These are phyloP conservation scores for Cyaniris semiargus DNA, from an alignment of 2,888 invertebrate species.

Conservation along the genomic window DNA sequence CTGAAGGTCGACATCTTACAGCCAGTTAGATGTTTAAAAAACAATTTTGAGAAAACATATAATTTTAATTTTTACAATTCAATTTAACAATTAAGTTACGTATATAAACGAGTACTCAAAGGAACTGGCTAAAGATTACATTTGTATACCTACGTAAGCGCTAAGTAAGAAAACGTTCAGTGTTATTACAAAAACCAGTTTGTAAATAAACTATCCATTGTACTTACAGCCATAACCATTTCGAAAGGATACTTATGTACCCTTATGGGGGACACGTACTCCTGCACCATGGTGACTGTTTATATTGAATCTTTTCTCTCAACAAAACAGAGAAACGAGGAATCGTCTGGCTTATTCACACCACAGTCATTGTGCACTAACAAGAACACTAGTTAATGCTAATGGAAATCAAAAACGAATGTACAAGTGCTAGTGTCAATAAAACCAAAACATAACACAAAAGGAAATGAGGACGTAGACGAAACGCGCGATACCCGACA, in stretches of 20 bases:
- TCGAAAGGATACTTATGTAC: slow-evolving; percentile 97
- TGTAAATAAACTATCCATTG: background rate
- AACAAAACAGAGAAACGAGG: slow-evolving; percentile 55
- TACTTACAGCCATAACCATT: slow-evolving; percentile 96
- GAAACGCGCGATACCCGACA: slow-evolving; percentile 46
- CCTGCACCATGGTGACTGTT: slow-evolving; percentile 91
- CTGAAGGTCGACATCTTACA: background rate
- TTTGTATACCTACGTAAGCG: background rate
- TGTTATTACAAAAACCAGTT: slow-evolving; percentile 11
- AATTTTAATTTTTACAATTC: no score
- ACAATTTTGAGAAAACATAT: background rate
- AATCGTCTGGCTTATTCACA: slow-evolving; percentile 54
- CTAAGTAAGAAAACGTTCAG: background rate
- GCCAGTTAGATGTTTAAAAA: background rate
- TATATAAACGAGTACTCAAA: background rate
- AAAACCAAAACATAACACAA: slow-evolving; percentile 51
- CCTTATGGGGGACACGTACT: slow-evolving; percentile 95
- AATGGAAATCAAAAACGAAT: slow-evolving; percentile 27
- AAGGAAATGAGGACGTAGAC: slow-evolving; percentile 56
- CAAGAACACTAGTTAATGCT: slow-evolving; percentile 36
- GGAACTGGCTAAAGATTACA: slow-evolving; percentile 9
- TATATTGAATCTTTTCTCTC: slow-evolving; percentile 44
- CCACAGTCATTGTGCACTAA: slow-evolving; percentile 60
- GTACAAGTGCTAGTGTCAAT: slow-evolving; percentile 5
- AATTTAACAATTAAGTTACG: background rate